These are phyloP conservation scores for Plemyria rubiginata DNA, from an alignment of 2,888 invertebrate genomes.

Conservation along the genomic window DNA sequence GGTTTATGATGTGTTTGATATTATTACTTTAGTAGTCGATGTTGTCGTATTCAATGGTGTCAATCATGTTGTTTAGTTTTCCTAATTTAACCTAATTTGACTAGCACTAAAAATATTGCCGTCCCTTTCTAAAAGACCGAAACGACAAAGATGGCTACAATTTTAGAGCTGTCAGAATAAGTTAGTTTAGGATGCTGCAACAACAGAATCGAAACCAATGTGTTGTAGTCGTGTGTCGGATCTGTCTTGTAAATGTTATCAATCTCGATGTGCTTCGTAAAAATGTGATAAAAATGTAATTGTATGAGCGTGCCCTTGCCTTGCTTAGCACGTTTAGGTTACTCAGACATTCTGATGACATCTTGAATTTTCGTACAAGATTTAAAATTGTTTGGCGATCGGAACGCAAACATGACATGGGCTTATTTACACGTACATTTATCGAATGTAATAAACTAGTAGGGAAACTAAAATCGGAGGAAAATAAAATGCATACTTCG, in stretches of 20 bases:
- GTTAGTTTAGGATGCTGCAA: no score
- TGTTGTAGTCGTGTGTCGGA: constrained; percentile 41
- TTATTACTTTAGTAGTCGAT: constrained; percentile 36
- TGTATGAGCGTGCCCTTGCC: constrained; percentile 22
- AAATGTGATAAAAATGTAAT: constrained; percentile 45
- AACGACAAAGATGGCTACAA: no score
- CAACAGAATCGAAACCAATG: no score
- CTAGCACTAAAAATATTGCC: no score
- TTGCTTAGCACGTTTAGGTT: constrained; percentile 29
- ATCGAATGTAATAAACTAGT: constrained; percentile 62
- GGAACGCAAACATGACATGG: constrained; percentile 12
- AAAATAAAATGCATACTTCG: constrained; percentile 15
- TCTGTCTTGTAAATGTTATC: constrained; percentile 32
- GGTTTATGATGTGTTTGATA: constrained; percentile 37
- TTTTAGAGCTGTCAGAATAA: no score
- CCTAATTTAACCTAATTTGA: no score
- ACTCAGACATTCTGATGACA: constrained; percentile 12
- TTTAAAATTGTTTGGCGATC: constrained; percentile 2
- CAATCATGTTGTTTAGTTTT: no score
- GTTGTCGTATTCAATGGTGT: constrained; percentile 19
- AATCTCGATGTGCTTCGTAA: constrained; percentile 42
- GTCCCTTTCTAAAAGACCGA: no score
- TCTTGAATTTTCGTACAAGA: constrained; percentile 5
- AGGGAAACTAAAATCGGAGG: constrained; percentile 42
- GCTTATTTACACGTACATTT: constrained; percentile 45